These are phyloP conservation scores for Cantharis nigra DNA, from an alignment of 2,888 invertebrate genomes.

Conservation along the genomic window DNA sequence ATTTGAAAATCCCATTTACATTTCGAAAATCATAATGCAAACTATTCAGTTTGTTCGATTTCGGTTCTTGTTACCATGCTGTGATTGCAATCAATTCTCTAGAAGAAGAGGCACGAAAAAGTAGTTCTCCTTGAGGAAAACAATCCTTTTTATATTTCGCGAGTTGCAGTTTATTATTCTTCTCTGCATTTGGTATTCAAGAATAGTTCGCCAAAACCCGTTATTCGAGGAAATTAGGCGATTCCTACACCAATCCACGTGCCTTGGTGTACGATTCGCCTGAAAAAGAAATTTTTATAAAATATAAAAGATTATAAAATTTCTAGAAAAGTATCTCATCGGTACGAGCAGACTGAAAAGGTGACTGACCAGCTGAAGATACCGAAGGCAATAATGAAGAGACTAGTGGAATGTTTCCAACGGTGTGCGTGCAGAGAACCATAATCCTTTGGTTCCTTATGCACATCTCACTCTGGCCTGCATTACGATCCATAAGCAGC, in stretches of 20 bases:
- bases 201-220: background rate
- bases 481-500: background rate
- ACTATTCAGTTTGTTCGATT: background rate
- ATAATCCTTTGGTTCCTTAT: conserved; percentile 15
- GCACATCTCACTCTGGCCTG: conserved; percentile 11
- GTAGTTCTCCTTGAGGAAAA: conserved; percentile 13
- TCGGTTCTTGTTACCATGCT: conserved; percentile 10
- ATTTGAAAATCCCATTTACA: background rate
- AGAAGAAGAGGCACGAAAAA: conserved; percentile 16
- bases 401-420: conserved; percentile 38
- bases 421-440: conserved; percentile 28
- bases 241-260: background rate
- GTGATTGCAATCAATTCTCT: conserved; percentile 12
- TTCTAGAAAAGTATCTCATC: conserved; percentile 16
- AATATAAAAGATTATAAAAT: background rate
- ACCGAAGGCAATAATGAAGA: conserved; percentile 33
- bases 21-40: background rate
- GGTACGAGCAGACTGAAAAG: conserved; percentile 34
- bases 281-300: background rate
- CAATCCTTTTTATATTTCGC: background rate
- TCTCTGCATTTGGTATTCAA: background rate
- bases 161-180: background rate
- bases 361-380: conserved; percentile 38
- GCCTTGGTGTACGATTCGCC: background rate
- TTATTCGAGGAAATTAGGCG: too few species aligned